Conservation (phyloP, 2,113 vertebrate species). For the Prochilodus magdalenae region DNA sequence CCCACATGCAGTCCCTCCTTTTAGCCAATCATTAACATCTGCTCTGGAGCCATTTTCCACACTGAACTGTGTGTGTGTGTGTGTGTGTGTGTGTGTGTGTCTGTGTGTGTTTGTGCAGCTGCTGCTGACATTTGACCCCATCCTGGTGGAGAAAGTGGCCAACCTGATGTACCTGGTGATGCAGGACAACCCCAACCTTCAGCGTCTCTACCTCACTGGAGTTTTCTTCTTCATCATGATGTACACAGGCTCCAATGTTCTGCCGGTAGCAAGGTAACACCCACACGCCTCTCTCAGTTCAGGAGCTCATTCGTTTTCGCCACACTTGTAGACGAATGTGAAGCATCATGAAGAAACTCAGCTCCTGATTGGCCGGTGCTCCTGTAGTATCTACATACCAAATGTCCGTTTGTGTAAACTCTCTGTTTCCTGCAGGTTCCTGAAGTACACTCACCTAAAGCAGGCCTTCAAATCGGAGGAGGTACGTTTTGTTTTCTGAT, state of each 20-base stretch:
- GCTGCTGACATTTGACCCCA: conserved; percentile 97
- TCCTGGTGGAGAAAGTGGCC: conserved; percentile 97
- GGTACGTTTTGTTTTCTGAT: conserved; percentile 76
- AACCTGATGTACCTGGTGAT: conserved; percentile 89
- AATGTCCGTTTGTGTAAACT: background rate
- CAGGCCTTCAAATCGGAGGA: conserved; percentile 99
- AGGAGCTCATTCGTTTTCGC: no score
- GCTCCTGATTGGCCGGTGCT: no score
- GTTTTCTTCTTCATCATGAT: conserved; percentile 99
- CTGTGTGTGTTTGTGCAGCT: conserved; percentile 75
- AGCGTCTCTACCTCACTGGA: conserved; percentile 95
- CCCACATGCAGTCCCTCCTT: no score
- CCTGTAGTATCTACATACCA: no score
- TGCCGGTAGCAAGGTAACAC: conserved; percentile 92
- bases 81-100: no score
- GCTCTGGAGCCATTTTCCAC: no score
- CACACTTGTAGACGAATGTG: background rate
- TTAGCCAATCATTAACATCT: no score
- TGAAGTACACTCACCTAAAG: conserved; percentile 96
- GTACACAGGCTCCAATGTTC: conserved; percentile 98
- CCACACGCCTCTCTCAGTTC: no score
- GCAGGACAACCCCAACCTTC: conserved; percentile 98
- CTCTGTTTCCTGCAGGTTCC: conserved; percentile 80
- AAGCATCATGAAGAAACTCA: no score
- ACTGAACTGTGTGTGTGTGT: no score